Evolutionary conservation across 23 tunicate species (phyloP).

Genomic region (Diplosoma virens): DNA sequence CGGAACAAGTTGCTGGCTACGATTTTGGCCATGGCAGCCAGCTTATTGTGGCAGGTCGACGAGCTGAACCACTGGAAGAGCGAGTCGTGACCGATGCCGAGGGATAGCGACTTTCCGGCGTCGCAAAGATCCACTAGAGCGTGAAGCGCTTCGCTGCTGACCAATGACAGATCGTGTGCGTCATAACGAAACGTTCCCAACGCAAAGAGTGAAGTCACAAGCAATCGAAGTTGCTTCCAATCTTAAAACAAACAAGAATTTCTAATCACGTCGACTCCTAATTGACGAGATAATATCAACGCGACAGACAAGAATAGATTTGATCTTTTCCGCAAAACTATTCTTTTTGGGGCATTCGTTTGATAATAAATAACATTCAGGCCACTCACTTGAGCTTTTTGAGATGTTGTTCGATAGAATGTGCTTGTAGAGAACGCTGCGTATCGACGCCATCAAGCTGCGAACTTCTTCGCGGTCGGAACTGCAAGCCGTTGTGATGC

Average conservation of each 20-base stretch:
- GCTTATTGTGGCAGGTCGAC: constrained; percentile 5
- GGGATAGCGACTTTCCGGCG: constrained; percentile 8
- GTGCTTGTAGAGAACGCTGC: constrained; percentile 36
- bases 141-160: constrained; percentile 27
- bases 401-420: constrained; percentile 22
- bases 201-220: constrained; percentile 49
- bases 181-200: constrained; percentile 39
- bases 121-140: constrained; percentile 46
- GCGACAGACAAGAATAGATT: too few relatives aligned
- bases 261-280: too few relatives aligned
- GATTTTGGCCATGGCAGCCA: constrained; percentile 35
- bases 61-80: constrained; percentile 34
- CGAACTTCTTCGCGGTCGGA: constrained; percentile 25
- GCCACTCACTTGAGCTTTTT: constrained; percentile 31
- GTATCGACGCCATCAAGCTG: constrained; percentile 25
- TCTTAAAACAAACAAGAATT: constrained; percentile 22
- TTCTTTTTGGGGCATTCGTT: too few relatives aligned
- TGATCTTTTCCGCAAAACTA: too few relatives aligned
- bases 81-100: constrained; percentile 17
- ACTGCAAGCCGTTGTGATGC: constrained; percentile 17
- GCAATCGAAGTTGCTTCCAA: constrained; percentile 36
- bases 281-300: too few relatives aligned
- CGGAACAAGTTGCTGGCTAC: constrained; percentile 60
- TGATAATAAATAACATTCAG: too few relatives aligned
- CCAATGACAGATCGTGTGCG: constrained; percentile 43